Conservation (phyloP, 2,113 vertebrate genomes). For the Pelusios castaneus region DNA sequence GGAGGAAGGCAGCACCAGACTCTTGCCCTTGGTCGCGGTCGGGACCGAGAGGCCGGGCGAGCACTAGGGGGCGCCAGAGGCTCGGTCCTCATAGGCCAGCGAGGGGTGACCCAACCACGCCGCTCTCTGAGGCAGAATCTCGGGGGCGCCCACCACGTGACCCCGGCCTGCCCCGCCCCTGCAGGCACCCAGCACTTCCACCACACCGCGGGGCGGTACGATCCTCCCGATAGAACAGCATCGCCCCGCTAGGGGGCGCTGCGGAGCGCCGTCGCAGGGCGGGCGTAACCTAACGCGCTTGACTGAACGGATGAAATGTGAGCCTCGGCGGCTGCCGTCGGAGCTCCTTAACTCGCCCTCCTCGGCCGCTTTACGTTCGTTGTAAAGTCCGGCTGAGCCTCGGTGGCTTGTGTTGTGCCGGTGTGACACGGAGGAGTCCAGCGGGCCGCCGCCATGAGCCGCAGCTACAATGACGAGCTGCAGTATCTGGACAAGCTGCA, state of each 20-base stretch:
- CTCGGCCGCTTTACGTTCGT: background rate
- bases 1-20: background rate
- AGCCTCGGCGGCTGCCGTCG: slow-evolving; percentile 7
- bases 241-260: background rate
- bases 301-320: background rate
- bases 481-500: slow-evolving; percentile 92
- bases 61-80: background rate
- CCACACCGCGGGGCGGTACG: too few relatives aligned
- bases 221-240: accelerated
- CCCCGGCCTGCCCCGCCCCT: background rate
- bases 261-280: background rate
- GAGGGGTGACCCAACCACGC: background rate
- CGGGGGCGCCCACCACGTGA: too few relatives aligned
- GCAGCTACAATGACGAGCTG: slow-evolving; percentile 95
- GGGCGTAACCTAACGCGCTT: accelerated
- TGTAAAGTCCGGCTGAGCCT: accelerated
- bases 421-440: accelerated
- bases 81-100: background rate
- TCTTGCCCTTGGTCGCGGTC: background rate
- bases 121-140: too few relatives aligned
- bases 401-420: background rate
- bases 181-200: background rate
- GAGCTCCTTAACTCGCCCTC: accelerated
- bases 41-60: background rate
- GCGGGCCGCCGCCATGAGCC: slow-evolving; percentile 82